Evolutionary conservation across 2,113 vertebrate genomes (phyloP).

Genomic region (Rallus limicola): DNA sequence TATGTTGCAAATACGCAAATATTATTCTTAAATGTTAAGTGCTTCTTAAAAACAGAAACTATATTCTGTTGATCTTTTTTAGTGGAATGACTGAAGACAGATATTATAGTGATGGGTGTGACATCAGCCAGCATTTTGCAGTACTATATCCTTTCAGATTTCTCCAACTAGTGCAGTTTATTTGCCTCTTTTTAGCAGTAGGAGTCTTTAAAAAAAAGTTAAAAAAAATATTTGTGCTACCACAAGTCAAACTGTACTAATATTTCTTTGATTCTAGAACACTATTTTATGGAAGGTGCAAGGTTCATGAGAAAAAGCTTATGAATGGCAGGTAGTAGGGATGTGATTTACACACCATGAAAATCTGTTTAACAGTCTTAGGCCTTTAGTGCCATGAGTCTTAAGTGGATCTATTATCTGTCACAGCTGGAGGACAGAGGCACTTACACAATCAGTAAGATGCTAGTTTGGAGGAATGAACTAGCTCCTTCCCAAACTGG

Average conservation of each 20-base stretch:
- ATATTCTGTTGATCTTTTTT: neutral
- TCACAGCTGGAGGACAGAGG: neutral
- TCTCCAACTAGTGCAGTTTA: neutral
- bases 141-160: neutral
- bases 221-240: neutral
- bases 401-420: neutral
- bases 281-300: neutral
- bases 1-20: neutral
- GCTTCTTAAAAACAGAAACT: neutral
- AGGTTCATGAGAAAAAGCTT: slow-evolving; percentile 45
- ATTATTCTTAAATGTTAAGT: neutral
- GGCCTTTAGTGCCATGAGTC: neutral
- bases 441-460: neutral
- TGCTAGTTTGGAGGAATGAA: neutral
- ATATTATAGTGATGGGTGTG: neutral
- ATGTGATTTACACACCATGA: slow-evolving; percentile 57
- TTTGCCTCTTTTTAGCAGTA: neutral
- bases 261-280: neutral
- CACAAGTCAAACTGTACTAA: neutral
- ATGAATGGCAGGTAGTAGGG: neutral
- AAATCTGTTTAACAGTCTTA: slow-evolving; percentile 32
- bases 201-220: neutral
- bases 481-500: neutral
- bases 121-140: neutral
- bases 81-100: neutral